phyloP scores from a whole-genome alignment of 1,140 invertebrate genomes.

The Lucilia sericata region DNA sequence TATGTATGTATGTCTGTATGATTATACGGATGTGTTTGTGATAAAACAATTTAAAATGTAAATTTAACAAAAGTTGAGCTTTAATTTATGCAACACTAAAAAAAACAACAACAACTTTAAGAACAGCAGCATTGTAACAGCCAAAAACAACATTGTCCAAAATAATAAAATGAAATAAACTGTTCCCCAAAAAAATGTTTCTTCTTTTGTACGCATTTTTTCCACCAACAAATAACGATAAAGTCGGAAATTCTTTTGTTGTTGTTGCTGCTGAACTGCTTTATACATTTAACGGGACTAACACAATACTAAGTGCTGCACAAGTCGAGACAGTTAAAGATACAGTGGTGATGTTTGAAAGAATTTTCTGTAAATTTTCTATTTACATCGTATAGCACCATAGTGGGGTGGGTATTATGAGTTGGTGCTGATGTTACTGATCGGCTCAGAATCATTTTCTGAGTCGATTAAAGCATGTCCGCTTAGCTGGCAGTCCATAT shows the following conservation, averaged over 20 bases:
- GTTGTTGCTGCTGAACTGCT: not conserved
- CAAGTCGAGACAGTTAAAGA: too few relatives aligned
- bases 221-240: not conserved
- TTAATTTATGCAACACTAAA: slow-evolving; percentile 6
- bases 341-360: too few relatives aligned
- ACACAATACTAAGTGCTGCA: too few relatives aligned
- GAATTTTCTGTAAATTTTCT: too few relatives aligned
- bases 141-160: not conserved
- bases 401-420: too few relatives aligned
- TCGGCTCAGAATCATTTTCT: too few relatives aligned
- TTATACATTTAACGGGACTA: not conserved
- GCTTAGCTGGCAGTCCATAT: too few relatives aligned
- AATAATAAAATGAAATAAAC: not conserved
- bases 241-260: not conserved
- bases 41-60: slow-evolving; percentile 12
- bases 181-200: not conserved
- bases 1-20: not conserved
- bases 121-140: not conserved
- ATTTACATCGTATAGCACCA: too few relatives aligned
- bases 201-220: slow-evolving; percentile 18
- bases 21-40: too few relatives aligned
- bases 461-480: too few relatives aligned
- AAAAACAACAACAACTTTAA: not conserved
- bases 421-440: too few relatives aligned
- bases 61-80: slow-evolving; percentile 11